Evolutionary conservation across 2,888 invertebrate species (phyloP), one percentile per base, ranked within the genome.

Genomic region (Acleris cristana): DNA sequence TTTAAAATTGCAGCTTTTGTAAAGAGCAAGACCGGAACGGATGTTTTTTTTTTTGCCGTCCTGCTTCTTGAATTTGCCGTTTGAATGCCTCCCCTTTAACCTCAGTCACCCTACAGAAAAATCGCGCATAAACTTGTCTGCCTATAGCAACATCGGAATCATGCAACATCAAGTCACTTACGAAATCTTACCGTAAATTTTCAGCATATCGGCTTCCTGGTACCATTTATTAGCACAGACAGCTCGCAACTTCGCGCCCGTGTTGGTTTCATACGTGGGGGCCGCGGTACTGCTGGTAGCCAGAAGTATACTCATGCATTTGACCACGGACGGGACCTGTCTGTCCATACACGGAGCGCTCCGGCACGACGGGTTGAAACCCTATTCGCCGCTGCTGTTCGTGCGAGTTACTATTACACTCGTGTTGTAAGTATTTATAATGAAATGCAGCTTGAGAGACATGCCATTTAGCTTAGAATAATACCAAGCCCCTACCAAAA

Each of bases 181-280:
- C 10, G 3, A 34, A 34, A 10, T 34, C 34, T 34, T 34, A 30
- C 34, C 34, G 10, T 34, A 12, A 4, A 51, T 63, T 87, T 86
- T 66, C 86, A 95, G 95, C 69, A 90, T 95, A 64, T 84, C 94
- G 67, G 84, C 93, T 61, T 94, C 95, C 0, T 87, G 95, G 84
- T 90, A 94, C 68, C 93, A 94, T 62, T 93, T 94, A 1, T 79
- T 96, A 8, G 94, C 94, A 0, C 95, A 96, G 77, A 82, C 96
- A 44, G 94, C 95, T 2, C 93, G 96, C 48, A 94, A 95, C 82
- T 96, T 96, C 81, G 90, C 94, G 0, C 92, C 95, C 2, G 89
- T 95, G 72, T 76, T 97, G 8, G 88, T 96, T 0, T 94, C 96
- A 0, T 96, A 96, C 81, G 82, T 96, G 5, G 94, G 94, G 0